Conservation (phyloP, 2,797 vertebrate species). For the Sebastes steindachneri region DNA sequence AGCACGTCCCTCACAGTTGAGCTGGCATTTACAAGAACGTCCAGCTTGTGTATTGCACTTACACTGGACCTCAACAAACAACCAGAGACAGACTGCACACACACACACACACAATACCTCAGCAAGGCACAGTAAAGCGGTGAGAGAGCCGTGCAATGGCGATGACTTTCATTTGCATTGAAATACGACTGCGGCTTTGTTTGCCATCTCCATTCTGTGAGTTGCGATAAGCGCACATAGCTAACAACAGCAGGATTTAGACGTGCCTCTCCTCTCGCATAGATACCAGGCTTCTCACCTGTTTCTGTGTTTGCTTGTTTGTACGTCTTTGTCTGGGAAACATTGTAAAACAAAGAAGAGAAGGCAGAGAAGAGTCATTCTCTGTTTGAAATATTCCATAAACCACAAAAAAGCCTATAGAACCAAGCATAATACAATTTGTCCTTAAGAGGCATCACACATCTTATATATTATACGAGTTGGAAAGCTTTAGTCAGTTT, state of each 20-base stretch:
- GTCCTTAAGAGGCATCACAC: constrained; percentile 20
- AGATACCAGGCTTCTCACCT: constrained; percentile 45
- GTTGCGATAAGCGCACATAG: constrained; percentile 59
- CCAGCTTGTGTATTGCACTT: constrained; percentile 29
- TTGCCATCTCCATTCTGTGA: constrained; percentile 56
- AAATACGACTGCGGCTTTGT: constrained; percentile 55
- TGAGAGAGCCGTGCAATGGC: constrained; percentile 21
- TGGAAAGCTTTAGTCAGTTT: constrained; percentile 6
- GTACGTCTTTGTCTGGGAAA: constrained; percentile 40
- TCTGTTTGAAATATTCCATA: constrained; percentile 26
- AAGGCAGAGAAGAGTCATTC: constrained; percentile 1
- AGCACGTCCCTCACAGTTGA: constrained; percentile 21
- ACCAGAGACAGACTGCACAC: constrained; percentile 25
- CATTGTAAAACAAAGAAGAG: constrained; percentile 37
- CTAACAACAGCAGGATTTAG: constrained; percentile 64
- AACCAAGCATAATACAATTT: neutral
- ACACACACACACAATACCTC: constrained; percentile 31
- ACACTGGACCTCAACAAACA: constrained; percentile 30
- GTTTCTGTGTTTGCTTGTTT: constrained; percentile 42
- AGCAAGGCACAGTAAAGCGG: constrained; percentile 8
- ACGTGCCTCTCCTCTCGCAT: constrained; percentile 41
- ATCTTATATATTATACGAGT: neutral
- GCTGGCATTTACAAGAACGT: constrained; percentile 28
- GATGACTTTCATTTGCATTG: constrained; percentile 67
- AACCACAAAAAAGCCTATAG: constrained; percentile 8